A percentile compares a stretch with the other conserved stretches of the same genome.
Conservation (phyloP, 2,113 vertebrate genomes). For the Centropus bengalensis region DNA sequence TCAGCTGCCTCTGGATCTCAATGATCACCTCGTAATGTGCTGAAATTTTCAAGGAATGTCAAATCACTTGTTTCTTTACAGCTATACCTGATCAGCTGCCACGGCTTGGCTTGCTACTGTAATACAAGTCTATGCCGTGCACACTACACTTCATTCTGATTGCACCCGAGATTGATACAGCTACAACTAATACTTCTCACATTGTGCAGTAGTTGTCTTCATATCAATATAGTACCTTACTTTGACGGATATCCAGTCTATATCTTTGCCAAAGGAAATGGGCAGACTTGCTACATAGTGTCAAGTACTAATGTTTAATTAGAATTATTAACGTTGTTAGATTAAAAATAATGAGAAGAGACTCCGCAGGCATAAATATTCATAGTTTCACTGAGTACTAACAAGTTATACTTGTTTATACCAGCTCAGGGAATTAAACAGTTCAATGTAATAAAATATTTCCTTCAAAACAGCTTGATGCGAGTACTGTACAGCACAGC, state of each 20-base stretch:
- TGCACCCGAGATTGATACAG: too few species aligned
- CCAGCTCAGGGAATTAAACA: background rate
- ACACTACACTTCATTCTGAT: accelerated
- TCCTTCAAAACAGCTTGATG: background rate
- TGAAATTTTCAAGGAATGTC: background rate
- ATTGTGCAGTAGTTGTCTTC: background rate
- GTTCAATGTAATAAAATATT: background rate
- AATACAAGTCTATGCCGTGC: background rate
- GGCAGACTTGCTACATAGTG: background rate
- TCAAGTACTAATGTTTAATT: background rate
- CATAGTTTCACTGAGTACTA: background rate
- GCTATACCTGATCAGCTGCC: background rate
- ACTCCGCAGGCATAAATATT: constrained; percentile 7
- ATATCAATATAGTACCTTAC: background rate
- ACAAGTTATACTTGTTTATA: background rate
- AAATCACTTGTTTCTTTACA: background rate
- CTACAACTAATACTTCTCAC: background rate
- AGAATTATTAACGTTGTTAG: background rate
- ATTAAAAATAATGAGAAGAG: background rate
- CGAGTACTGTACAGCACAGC: background rate
- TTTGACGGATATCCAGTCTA: background rate
- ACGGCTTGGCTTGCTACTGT: accelerated
- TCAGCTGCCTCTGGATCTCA: background rate
- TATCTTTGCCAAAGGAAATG: background rate
- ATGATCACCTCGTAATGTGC: background rate